Percentiles rank a stretch among this genome's conserved stretches.
These are phyloP conservation scores for Taeniopygia guttata DNA, from an alignment of 2,797 vertebrate species.

Conservation along the genomic window DNA sequence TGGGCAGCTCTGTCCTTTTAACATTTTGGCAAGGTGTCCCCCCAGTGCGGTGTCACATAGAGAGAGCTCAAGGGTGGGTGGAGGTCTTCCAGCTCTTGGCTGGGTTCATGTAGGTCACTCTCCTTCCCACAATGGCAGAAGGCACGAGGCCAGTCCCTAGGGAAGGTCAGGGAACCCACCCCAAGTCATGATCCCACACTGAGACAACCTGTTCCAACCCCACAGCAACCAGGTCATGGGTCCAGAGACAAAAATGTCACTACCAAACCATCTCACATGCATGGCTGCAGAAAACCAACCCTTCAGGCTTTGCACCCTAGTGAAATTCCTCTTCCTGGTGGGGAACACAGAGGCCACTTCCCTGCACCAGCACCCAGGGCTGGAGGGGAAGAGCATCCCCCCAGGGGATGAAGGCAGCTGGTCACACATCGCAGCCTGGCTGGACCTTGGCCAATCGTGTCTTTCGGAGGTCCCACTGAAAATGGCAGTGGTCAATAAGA, in stretches of 20 bases:
- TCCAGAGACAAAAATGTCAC: not conserved
- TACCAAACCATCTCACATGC: not conserved
- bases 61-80: not conserved
- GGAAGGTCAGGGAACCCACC: not conserved
- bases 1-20: not conserved
- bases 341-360: not conserved
- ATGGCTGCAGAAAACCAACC: not conserved
- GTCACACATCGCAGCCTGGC: not conserved
- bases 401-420: not conserved
- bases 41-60: accelerated
- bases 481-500: not conserved
- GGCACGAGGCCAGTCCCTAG: accelerated
- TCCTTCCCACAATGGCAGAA: not conserved
- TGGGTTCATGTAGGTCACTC: not conserved
- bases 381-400: not conserved
- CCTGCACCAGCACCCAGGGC: not conserved
- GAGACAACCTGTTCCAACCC: not conserved
- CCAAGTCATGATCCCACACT: not conserved
- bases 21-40: not conserved
- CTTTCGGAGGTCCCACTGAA: not conserved
- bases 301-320: not conserved
- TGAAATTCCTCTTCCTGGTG: not conserved
- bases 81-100: not conserved
- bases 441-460: not conserved
- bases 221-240: not conserved